These are phyloP conservation scores for Samia ricini DNA, from an alignment of 1,140 invertebrate species.

Conservation along the genomic window DNA sequence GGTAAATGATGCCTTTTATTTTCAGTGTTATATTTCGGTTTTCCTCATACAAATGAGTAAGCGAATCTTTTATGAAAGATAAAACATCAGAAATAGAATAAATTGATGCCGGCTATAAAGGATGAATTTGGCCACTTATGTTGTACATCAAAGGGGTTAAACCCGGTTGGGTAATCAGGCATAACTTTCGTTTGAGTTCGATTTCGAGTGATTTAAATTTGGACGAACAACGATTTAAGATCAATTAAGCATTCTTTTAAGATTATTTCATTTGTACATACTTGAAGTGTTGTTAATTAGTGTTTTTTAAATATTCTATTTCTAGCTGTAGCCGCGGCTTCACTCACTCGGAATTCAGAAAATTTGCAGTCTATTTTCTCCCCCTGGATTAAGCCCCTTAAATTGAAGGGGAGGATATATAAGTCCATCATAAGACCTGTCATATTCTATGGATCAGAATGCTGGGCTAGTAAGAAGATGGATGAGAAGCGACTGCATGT, in stretches of 20 bases:
- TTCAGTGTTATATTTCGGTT: not conserved
- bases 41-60: not conserved
- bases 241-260: not conserved
- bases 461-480: no score
- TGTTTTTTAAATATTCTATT: no score
- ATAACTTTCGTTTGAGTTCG: not conserved
- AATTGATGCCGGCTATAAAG: slow-evolving; percentile 2
- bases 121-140: slow-evolving; percentile 7
- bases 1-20: not conserved
- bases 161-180: not conserved
- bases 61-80: not conserved
- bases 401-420: no score
- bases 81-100: not conserved
- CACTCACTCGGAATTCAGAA: no score
- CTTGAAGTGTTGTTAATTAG: not conserved
- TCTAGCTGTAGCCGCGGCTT: no score
- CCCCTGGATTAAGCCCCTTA: no score
- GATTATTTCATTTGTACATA: not conserved
- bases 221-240: not conserved
- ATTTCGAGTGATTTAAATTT: not conserved
- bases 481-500: no score
- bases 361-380: no score
- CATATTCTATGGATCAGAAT: no score
- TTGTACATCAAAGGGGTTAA: slow-evolving; percentile 1
- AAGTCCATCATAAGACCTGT: no score